Percentiles rank a stretch among this genome's conserved stretches.
Conservation (phyloP, 64 coral and sea anemone species). For the Porites australiensis region DNA sequence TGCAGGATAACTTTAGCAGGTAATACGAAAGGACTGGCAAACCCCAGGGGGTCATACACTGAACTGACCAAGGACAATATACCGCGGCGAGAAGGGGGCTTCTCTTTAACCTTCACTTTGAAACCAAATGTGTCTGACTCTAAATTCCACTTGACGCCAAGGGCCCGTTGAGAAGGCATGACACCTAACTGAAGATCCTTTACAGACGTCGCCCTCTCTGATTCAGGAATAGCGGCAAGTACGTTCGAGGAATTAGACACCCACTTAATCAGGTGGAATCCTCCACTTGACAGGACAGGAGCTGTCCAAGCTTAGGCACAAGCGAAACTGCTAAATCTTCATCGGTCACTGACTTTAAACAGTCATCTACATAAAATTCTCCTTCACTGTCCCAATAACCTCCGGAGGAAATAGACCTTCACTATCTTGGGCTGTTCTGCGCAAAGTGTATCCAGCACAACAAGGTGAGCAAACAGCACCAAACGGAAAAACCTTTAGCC, state of each 20-base stretch:
- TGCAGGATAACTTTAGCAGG: no score
- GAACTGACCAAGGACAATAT: not conserved
- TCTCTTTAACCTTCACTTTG: not conserved
- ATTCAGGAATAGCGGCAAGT: slow-evolving; percentile 4
- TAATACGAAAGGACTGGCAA: no score
- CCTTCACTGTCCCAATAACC: slow-evolving; percentile 27
- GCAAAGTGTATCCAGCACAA: not conserved
- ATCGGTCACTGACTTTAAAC: slow-evolving; percentile 27
- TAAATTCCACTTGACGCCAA: slow-evolving; percentile 23
- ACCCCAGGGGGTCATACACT: no score
- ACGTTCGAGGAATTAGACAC: slow-evolving; percentile 12
- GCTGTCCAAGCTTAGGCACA: not conserved
- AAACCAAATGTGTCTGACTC: slow-evolving; percentile 16
- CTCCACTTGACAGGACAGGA: slow-evolving; percentile 17
- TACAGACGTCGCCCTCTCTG: not conserved
- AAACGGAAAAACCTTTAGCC: slow-evolving; percentile 21
- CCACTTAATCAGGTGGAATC: slow-evolving; percentile 46
- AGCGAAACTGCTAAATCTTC: not conserved
- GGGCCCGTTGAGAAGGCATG: not conserved
- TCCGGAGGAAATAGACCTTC: not conserved
- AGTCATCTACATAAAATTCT: slow-evolving; percentile 43
- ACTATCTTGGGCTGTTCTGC: slow-evolving; percentile 32
- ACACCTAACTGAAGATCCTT: not conserved
- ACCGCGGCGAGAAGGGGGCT: not conserved
- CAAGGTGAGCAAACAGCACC: not conserved